Conservation (phyloP, 2,888 invertebrate genomes). For the Nomada goodeniana region DNA sequence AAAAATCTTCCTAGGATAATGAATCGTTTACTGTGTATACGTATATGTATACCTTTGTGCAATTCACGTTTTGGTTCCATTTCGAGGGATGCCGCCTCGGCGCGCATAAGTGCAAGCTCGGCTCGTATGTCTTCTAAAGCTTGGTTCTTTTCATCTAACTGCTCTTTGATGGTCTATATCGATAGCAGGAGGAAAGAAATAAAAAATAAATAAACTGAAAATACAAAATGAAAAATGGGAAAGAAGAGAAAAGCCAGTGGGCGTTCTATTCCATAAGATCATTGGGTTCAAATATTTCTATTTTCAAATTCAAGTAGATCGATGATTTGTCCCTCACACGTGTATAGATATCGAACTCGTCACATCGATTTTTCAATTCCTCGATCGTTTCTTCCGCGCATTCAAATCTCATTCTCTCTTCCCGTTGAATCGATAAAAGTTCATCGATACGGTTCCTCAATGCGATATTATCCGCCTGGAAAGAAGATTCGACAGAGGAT, state of each 20-base stretch:
- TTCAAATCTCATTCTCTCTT: conserved; percentile 48
- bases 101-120: conserved; percentile 69
- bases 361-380: conserved; percentile 47
- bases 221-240: no score
- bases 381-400: conserved; percentile 51
- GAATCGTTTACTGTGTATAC: background rate
- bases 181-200: background rate
- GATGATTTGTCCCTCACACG: conserved; percentile 46
- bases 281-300: background rate
- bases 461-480: conserved; percentile 37
- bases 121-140: conserved; percentile 70
- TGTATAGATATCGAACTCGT: conserved; percentile 59
- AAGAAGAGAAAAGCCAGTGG: no score
- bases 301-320: background rate
- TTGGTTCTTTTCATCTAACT: conserved; percentile 64
- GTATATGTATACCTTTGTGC: conserved; percentile 69
- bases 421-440: conserved; percentile 48
- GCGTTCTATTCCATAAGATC: background rate
- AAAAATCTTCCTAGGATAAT: background rate
- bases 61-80: conserved; percentile 59
- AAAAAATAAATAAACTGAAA: background rate
- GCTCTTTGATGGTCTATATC: conserved; percentile 43
- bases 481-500: background rate
- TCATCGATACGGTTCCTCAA: conserved; percentile 54
- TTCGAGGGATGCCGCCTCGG: conserved; percentile 70